Evolutionary conservation across 2,797 vertebrate genomes (phyloP), one percentile per base, ranked within the genome.

Genomic region (Centroberyx gerrardi): DNA sequence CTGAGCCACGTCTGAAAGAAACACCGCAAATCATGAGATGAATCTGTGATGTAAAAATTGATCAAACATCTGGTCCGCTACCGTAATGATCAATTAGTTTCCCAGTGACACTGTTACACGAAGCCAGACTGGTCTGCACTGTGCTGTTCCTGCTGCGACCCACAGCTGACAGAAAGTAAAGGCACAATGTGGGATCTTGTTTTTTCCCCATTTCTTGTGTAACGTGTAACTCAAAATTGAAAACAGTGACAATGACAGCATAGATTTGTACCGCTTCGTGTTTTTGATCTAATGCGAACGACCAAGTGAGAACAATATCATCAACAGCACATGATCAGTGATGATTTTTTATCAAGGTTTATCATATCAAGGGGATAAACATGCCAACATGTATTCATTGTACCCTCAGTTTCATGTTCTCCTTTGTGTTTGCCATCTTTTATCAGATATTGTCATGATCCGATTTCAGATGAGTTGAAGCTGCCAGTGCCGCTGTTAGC

Each of bases 1-100:
- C 66, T 38, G 73, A 82, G 64, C 81, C 54, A 83, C 74, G 68
- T 66, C 22, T 2, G 40, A 48, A 27, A n/a, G 48, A 59, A 40
- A 0, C 38, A 38, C 22, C 12, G 12, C 12, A 27, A 61, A 67
- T 33, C 67, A 62, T 38, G 33, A 87, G 71, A 48, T 66, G 36
- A 71, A 64, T 70, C 44, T 64, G 27, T 80, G 14, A 8, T 66
- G 70, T 76, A 44, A 64, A 68, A 72, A 60, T 76, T 48, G 44
- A 6, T 48, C 13, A 48, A 44, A 44, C 9, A 10, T 10, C 13
- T 48, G 31, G 29, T 78, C 46, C 44, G 8, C 71, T 70, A 44
- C 55, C n/a, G 3, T 52, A 1, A 42, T 15, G 14, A 53, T 54
- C 44, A 70, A 33, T 64, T 74, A 60, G 60, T 74, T 80, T 14